Base-by-base conservation (phyloP, 2,888 invertebrate species). In the Leptopterna dolabrata region DNA sequence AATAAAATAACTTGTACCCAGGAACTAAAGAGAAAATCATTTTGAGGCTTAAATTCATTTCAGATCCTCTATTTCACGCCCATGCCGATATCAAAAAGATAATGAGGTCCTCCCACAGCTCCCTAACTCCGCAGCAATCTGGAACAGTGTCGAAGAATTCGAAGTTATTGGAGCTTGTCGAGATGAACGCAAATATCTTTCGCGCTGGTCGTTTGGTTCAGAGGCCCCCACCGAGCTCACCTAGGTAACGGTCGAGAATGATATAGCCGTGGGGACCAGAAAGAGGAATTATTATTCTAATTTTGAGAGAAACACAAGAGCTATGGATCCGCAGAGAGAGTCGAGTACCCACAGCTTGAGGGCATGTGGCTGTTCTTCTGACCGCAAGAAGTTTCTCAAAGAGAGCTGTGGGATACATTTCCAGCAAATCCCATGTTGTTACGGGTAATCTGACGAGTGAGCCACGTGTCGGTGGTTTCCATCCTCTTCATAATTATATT, bases 161-260 rank as follows among this genome's bases (percentile, higher is more conserved):
- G 41, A 83, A 83, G 83, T 83, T 83, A 83, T 36, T 83, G 83
- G 83, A 83, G 83, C 83, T 71, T 83, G 83, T 83, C 83, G 70
- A 70, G 41, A 83, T 71, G 70, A 70, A 29, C 63, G 83, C 83
- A 70, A 78, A 78, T 78, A 78, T 78, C 45, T 11, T 76, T 36
- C 73, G 36, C 30, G 27, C 29, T 14, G 36, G 36, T 73, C 73
- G 73, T 73, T 73, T 73, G 73, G 73, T 41, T 41, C 73, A 41
- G 41, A 30, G 30, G 16, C 27, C 29, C 19, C 55, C 27, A 73
- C 73, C 73, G 73, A 73, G 36, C 36, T 36, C n/a, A 9, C 19
- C 45, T 78, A n/a, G n/a, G n/a, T n/a, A 78, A 78, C 78, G 78
- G 78, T 36, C 9, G 3, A 16, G 78, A 78, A 45, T 27, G 41